Conservation (phyloP, 92 coral and sea anemone genomes). For the Parazoanthus atlanticus region DNA sequence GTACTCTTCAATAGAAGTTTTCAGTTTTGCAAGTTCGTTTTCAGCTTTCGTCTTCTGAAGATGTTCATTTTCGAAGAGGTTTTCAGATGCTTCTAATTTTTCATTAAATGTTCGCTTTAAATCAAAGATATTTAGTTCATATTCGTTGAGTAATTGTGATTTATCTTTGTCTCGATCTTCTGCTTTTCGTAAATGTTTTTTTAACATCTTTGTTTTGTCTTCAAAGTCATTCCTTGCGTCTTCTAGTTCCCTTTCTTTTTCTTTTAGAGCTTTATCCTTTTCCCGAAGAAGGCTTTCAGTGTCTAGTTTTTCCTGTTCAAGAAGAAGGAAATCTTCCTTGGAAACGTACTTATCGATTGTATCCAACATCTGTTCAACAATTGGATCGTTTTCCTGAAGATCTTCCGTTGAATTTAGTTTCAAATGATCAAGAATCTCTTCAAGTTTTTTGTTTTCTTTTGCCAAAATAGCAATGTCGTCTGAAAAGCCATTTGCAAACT, state of each 20-base stretch:
- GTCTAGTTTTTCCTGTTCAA: constrained; percentile 74
- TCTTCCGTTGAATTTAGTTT: constrained; percentile 52
- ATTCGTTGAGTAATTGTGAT: constrained; percentile 53
- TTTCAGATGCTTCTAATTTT: constrained; percentile 59
- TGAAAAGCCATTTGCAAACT: constrained; percentile 66
- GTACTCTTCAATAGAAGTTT: constrained; percentile 48
- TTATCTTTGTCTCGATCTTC: constrained; percentile 75
- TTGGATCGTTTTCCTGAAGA: constrained; percentile 49
- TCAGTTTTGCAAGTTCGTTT: constrained; percentile 50
- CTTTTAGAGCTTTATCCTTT: constrained; percentile 66
- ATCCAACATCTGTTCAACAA: constrained; percentile 64
- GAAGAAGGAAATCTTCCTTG: constrained; percentile 69
- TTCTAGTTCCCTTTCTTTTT: constrained; percentile 69
- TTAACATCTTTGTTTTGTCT: constrained; percentile 66
- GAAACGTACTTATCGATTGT: constrained; percentile 74
- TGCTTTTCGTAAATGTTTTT: constrained; percentile 55
- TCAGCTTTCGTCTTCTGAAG: constrained; percentile 66
- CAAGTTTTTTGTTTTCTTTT: constrained; percentile 79
- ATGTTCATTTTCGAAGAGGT: constrained; percentile 54
- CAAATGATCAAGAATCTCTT: constrained; percentile 83
- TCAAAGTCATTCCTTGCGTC: constrained; percentile 71
- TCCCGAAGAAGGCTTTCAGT: constrained; percentile 72
- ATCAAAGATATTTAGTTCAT: constrained; percentile 73
- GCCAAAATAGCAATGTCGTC: constrained; percentile 80
- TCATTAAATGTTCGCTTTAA: constrained; percentile 64